Evolutionary conservation across 2,113 vertebrate species (phyloP).

Genomic region (Piprites chloris): DNA sequence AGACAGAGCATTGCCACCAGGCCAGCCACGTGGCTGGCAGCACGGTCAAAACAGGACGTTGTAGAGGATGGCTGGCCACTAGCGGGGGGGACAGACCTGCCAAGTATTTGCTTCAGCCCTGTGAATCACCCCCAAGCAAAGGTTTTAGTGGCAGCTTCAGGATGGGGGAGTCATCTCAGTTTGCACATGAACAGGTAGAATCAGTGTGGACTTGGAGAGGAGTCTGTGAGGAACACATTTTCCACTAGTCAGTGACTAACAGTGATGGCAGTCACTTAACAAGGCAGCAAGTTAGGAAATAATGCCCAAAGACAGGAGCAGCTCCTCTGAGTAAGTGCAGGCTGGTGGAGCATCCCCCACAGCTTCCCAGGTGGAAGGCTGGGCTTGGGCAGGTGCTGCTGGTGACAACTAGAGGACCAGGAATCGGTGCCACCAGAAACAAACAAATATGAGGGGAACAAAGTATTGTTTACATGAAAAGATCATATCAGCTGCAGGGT

Average conservation of each 20-base stretch:
- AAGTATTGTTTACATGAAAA: not conserved
- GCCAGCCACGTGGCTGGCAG: not conserved
- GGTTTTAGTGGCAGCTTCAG: not conserved
- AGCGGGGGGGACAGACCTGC: not conserved
- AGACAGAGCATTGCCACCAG: not conserved
- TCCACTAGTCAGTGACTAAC: constrained; percentile 3
- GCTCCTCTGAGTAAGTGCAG: not conserved
- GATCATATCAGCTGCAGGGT: not conserved
- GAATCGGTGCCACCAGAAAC: not conserved
- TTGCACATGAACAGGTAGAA: not conserved
- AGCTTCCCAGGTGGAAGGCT: not conserved
- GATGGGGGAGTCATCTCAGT: not conserved
- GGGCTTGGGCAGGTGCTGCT: not conserved
- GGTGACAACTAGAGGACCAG: fast-evolving
- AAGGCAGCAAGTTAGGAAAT: not conserved
- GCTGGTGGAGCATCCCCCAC: not conserved
- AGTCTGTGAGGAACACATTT: not conserved
- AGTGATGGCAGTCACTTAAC: not conserved
- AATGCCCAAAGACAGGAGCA: not conserved
- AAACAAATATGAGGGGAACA: not conserved
- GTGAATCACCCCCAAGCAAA: not conserved
- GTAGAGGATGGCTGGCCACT: not conserved
- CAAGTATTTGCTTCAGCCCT: not conserved
- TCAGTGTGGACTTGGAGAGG: fast-evolving
- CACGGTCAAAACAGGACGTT: not conserved